A percentile compares a stretch with the other conserved stretches of the same genome.
phyloP scores from a whole-genome alignment of 2,113 vertebrate species.

The Polyodon spathula region DNA sequence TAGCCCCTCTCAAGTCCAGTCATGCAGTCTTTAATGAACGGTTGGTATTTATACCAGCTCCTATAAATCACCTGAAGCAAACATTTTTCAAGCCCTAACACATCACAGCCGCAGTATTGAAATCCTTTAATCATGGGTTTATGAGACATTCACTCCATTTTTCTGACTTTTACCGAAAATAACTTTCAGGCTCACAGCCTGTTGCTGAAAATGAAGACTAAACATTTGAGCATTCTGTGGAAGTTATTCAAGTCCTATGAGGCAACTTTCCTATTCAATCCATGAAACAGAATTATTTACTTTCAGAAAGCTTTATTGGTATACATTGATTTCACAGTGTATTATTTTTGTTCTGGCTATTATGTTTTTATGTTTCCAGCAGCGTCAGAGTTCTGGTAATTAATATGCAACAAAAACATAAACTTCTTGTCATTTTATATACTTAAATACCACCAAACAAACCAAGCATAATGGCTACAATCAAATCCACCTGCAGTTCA shows the following conservation, averaged over 20 bases:
- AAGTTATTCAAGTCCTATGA: too few species aligned
- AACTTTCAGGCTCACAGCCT: neutral
- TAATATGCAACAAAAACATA: too few species aligned
- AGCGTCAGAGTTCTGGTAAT: too few species aligned
- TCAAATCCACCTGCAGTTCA: constrained; percentile 31
- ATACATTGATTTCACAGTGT: too few species aligned
- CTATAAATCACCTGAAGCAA: neutral
- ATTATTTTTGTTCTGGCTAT: too few species aligned
- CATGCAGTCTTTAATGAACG: neutral
- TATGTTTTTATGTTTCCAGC: too few species aligned
- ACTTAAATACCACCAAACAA: constrained; percentile 34
- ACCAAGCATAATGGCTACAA: constrained; percentile 29
- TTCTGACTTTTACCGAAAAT: neutral
- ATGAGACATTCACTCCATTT: neutral
- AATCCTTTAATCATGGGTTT: neutral
- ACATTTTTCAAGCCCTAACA: neutral
- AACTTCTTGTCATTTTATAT: constrained; percentile 14
- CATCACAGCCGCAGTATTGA: neutral
- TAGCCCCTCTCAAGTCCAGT: too few species aligned
- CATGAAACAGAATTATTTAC: too few species aligned
- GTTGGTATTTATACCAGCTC: neutral
- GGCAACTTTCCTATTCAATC: too few species aligned
- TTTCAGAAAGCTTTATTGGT: too few species aligned
- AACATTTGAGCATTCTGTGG: neutral
- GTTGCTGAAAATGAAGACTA: neutral